Conservation (phyloP, 2,113 vertebrate species). For the Semnornis frantzii region DNA sequence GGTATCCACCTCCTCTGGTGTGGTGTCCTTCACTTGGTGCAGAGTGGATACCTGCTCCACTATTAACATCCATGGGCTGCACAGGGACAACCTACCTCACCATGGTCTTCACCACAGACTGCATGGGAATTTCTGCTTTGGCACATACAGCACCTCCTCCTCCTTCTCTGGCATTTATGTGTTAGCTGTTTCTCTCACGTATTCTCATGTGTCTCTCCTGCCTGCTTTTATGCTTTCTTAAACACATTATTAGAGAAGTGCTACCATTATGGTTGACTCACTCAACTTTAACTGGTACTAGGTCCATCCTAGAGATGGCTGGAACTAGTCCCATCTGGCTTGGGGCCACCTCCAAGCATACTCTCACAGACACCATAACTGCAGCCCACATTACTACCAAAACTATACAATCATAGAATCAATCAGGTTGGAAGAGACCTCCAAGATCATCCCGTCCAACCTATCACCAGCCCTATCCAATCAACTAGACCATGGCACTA, state of each 20-base stretch:
- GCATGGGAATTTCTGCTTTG: not conserved
- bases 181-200: not conserved
- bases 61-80: too few species aligned
- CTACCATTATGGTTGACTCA: not conserved
- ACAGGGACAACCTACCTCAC: too few species aligned
- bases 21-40: too few species aligned
- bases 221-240: not conserved
- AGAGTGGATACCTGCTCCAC: too few species aligned
- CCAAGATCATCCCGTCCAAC: too few species aligned
- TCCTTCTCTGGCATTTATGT: not conserved
- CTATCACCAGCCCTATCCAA: too few species aligned
- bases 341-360: not conserved
- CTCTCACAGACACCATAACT: not conserved
- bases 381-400: not conserved
- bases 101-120: too few species aligned
- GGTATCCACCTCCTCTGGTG: not conserved
- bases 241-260: not conserved
- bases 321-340: not conserved
- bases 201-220: not conserved
- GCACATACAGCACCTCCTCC: accelerated
- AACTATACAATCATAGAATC: not conserved
- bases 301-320: not conserved
- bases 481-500: too few species aligned
- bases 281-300: not conserved
- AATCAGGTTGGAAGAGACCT: too few species aligned